A percentile compares a stretch with the other conserved stretches of the same genome.
These are phyloP conservation scores for Pachyuromys duprasi DNA, from an alignment of 2,797 vertebrate species.

Conservation along the genomic window DNA sequence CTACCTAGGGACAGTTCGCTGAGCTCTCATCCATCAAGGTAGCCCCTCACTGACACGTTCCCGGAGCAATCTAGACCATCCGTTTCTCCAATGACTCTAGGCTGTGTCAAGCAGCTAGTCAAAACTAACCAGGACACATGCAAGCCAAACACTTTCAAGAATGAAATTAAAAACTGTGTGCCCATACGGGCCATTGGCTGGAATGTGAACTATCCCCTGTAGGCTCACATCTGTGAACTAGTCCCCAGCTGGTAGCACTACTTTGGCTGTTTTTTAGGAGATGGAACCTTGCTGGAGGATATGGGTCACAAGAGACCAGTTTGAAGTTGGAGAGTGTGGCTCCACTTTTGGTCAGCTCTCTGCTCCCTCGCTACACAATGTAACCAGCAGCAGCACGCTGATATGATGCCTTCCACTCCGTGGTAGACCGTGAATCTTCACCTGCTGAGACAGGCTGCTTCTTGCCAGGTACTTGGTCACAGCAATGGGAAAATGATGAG, in stretches of 20 bases:
- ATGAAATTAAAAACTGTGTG: neutral
- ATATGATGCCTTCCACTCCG: fast-evolving
- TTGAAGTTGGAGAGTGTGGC: neutral
- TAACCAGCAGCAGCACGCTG: neutral
- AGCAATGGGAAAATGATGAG: neutral
- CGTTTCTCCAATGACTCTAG: neutral
- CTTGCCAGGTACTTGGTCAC: neutral
- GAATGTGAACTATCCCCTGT: neutral
- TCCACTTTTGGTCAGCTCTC: neutral
- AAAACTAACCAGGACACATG: neutral
- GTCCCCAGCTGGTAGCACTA: neutral
- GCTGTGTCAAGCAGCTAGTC: neutral
- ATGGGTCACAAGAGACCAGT: neutral
- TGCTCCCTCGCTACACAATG: neutral
- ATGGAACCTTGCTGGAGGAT: neutral
- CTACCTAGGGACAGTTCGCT: neutral
- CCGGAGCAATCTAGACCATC: neutral
- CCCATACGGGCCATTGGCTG: neutral
- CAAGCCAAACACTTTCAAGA: neutral
- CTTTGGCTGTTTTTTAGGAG: neutral
- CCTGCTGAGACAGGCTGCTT: neutral
- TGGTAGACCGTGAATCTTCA: neutral
- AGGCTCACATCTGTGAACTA: neutral
- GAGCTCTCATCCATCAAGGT: neutral
- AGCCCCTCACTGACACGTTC: neutral